Conservation (phyloP, 2,113 vertebrate genomes). For the Cricetomys ansorgei region DNA sequence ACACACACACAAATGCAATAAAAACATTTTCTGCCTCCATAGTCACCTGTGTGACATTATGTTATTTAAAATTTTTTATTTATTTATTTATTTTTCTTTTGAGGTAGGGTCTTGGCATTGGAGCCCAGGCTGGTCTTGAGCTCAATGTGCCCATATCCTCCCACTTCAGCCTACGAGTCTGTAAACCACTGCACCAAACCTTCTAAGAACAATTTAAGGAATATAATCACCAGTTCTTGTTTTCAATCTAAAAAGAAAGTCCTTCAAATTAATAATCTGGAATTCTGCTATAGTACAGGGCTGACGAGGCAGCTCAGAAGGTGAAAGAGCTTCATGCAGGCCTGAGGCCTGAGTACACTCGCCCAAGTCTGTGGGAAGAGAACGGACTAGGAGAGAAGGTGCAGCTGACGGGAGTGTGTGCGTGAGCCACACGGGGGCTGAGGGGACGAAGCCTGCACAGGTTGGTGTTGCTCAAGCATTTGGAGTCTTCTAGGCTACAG, state of each 20-base stretch:
- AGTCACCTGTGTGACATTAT: not conserved
- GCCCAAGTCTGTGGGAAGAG: not conserved
- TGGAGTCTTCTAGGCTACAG: not conserved
- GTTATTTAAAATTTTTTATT: not conserved
- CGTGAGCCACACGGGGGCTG: too few species aligned
- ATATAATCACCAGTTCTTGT: not conserved
- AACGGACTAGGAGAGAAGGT: too few species aligned
- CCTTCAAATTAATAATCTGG: slow-evolving; percentile 38
- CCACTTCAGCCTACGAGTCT: not conserved
- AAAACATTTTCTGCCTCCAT: not conserved
- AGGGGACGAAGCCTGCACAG: too few species aligned
- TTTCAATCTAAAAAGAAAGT: slow-evolving; percentile 39
- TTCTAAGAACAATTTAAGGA: not conserved
- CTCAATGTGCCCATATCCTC: not conserved
- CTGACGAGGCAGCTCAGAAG: not conserved
- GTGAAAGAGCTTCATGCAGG: not conserved
- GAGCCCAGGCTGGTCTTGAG: not conserved
- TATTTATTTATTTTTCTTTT: not conserved
- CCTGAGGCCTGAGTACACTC: not conserved
- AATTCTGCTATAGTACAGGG: slow-evolving; percentile 4
- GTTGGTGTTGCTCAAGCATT: too few species aligned
- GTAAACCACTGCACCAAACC: not conserved
- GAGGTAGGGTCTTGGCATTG: not conserved
- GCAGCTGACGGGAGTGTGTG: too few species aligned
- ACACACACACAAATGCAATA: not conserved